Evolutionary conservation across 1,140 invertebrate genomes (phyloP).

Genomic region (Diabrotica undecimpunctata): DNA sequence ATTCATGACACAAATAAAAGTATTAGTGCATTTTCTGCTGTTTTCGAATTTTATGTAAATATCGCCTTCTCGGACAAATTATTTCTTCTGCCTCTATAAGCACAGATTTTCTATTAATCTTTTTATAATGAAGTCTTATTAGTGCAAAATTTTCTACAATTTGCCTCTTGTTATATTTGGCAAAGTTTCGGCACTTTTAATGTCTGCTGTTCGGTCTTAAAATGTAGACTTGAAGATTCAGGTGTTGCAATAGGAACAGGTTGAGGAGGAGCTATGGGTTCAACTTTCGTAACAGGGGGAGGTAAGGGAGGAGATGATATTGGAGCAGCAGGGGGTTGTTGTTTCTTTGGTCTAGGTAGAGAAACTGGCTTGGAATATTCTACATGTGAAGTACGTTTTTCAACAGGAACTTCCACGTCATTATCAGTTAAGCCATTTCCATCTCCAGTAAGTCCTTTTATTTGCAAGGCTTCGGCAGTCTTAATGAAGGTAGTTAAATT

Average conservation of each 20-base stretch:
- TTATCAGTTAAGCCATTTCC: constrained; percentile 36
- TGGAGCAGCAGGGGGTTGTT: constrained; percentile 21
- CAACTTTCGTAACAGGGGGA: constrained; percentile 31
- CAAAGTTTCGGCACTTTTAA: too few relatives aligned
- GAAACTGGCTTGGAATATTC: constrained; percentile 28
- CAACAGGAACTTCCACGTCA: constrained; percentile 27
- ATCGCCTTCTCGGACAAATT: too few relatives aligned
- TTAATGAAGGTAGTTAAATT: constrained; percentile 78
- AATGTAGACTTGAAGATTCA: constrained; percentile 30
- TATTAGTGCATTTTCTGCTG: too few relatives aligned
- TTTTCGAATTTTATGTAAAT: too few relatives aligned
- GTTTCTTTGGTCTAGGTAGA: constrained; percentile 30
- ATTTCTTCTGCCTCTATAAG: too few relatives aligned
- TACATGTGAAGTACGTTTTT: constrained; percentile 20
- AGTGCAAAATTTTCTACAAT: too few relatives aligned
- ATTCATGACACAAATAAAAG: too few relatives aligned
- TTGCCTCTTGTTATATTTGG: too few relatives aligned
- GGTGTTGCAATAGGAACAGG: constrained; percentile 7
- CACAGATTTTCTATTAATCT: too few relatives aligned
- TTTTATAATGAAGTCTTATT: too few relatives aligned
- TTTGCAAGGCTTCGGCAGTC: constrained; percentile 79
- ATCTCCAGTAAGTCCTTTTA: constrained; percentile 70
- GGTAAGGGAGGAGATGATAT: constrained; percentile 23
- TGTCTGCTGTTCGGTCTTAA: constrained; percentile 46
- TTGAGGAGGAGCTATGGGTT: constrained; percentile 23